Evolutionary conservation across 2,888 invertebrate species (phyloP), one percentile per base, ranked within the genome.

Genomic region (Oscheius sp.): DNA sequence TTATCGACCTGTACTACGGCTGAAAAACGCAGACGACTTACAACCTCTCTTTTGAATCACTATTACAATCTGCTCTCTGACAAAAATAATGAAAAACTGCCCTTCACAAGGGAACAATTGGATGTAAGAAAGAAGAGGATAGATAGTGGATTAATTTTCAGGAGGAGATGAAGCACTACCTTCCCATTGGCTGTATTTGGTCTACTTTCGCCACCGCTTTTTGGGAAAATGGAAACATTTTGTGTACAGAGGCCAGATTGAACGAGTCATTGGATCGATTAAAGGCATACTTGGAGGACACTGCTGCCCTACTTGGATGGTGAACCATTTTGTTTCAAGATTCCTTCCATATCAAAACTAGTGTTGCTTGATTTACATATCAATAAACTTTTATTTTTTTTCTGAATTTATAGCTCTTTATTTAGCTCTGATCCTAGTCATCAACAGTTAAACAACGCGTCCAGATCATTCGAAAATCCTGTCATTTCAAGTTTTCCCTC

Each of bases 1-100:
- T 65, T 84, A 3, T 71, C 76, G 5, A 72, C 82, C 0, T 84
- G 84, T 70, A 81, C 81, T 12, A 63, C 75, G n/a, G 72, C 79
- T 25, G 72, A 71, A 20, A 82, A 81, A 65, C 71, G 77, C 5
- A 58, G 70, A 57, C 68, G 23, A 8, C 48, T 77, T 5, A 73
- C 73, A 0, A 67, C 69, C 37, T 71, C 71, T 8, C 52, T 79
- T 3, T 48, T 79, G 42, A 69, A 73, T 37, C 72, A 77, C 48
- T 75, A 74, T 42, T 74, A 74, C 46, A 48, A 69, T 33, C 48
- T 73, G n/a, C 17, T 77, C 27, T 46, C 17, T 20, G 31, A 46
- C 31, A 70, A 61, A 29, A 71, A 70, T 42, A 70, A 57, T 8
- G 72, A 65, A n/a, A 64, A 72, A 31, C 63, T 72, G 23, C 77